Percentiles rank a stretch among this genome's conserved stretches.
These are phyloP conservation scores for Cabera pusaria DNA, from an alignment of 2,888 invertebrate species.

Conservation along the genomic window DNA sequence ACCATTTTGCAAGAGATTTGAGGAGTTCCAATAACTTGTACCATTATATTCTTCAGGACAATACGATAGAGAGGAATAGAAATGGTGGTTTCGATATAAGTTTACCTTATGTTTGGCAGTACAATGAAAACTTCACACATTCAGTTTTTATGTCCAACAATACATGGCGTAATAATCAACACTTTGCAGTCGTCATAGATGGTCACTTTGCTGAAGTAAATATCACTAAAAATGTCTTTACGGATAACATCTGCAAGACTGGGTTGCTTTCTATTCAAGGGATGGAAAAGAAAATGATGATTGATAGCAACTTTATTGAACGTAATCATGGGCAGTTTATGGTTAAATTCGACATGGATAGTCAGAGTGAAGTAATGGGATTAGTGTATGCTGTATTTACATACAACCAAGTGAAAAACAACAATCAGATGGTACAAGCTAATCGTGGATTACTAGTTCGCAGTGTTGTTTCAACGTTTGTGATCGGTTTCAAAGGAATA, in stretches of 20 bases:
- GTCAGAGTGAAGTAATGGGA: constrained; percentile 96
- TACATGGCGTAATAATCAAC: constrained; percentile 92
- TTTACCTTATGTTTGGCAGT: constrained; percentile 97
- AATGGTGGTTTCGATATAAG: constrained; percentile 94
- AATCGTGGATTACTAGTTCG: constrained; percentile 60
- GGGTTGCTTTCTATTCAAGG: constrained; percentile 93
- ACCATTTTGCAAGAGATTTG: constrained; percentile 95
- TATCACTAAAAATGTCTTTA: constrained; percentile 92
- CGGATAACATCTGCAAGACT: constrained; percentile 91
- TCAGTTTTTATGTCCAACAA: constrained; percentile 94
- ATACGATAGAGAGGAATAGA: constrained; percentile 92
- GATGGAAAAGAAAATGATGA: constrained; percentile 97
- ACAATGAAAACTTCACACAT: constrained; percentile 97
- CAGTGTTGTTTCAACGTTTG: constrained; percentile 87
- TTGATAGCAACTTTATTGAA: constrained; percentile 91
- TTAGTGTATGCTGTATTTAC: constrained; percentile 91
- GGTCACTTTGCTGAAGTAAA: constrained; percentile 97
- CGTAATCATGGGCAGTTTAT: constrained; percentile 92
- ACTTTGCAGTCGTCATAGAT: constrained; percentile 92
- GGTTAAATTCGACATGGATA: constrained; percentile 94
- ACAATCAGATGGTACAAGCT: constrained; percentile 75
- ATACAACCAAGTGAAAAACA: constrained; percentile 90
- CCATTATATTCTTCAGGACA: constrained; percentile 95
- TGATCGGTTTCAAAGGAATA: constrained; percentile 95
- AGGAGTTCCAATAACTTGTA: constrained; percentile 98